Base-by-base conservation (phyloP, 2,113 vertebrate species). In the Takifugu flavidus region DNA sequence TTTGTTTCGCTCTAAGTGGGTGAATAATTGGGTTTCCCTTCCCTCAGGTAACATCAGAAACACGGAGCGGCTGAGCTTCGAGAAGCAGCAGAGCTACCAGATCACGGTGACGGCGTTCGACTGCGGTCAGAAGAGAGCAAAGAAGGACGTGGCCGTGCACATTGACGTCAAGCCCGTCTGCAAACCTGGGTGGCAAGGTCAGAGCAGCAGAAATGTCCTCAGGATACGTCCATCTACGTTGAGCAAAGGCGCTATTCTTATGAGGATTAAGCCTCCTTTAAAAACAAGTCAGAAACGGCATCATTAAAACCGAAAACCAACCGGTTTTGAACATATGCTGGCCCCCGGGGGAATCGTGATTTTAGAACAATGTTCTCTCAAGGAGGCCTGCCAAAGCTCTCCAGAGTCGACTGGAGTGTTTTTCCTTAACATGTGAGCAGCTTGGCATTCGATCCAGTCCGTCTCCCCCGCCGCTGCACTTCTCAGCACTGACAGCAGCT, bases 141-240 rank as follows among this genome's bases (percentile, higher is more conserved):
- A 84, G 7, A 92, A 98, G 75, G 93, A 94, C 60, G 95, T 93
- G 42, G 75, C 91, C 5, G 94, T 99, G 52, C 93, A 74, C 78
- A 95, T 99, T 62, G 92, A 94, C 13, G 92, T 99, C 79, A 95
- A 97, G 82, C 97, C 97, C 1, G 92, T 96, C 56, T 99, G 97
- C 90, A 98, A 97, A 72, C 95, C 96, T n/a, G 96, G 95, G 59
- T 98, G 96, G 96, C 95, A 98, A 95, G 96, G 96, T 98, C 80
- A 81, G 91, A n/a, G n/a, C 70, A 51, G 58, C 50, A 70, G 29
- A 54, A 71, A 26, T 15, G 31, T 31, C 13, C 27, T 20, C 26
- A 46, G 0, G 27, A 42, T 49, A 4, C 15, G 13, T 59, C 64
- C 0, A 59, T 72, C 47, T 51, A 25, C 29, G 13, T 45, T 4